Conservation (phyloP, 1,140 invertebrate species). For the Lanistes nyassanus region DNA sequence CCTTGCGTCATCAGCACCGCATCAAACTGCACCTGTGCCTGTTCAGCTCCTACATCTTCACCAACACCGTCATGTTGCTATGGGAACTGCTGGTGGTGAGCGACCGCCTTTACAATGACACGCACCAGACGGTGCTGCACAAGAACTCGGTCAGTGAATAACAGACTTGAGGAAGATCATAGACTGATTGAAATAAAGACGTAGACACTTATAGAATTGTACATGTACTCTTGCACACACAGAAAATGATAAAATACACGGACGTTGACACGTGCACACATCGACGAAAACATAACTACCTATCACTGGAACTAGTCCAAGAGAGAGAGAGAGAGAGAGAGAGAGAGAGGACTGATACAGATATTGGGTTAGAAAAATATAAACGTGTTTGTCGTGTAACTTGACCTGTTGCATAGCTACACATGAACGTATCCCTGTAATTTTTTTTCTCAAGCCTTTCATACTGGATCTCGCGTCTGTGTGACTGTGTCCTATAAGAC, state of each 20-base stretch:
- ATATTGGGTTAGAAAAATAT: too few species aligned
- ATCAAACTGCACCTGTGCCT: constrained; percentile 72
- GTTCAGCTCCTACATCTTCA: constrained; percentile 69
- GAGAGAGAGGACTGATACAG: neutral
- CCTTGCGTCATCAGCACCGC: constrained; percentile 45
- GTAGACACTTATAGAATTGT: neutral
- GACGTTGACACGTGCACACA: neutral
- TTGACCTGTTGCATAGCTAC: too few species aligned
- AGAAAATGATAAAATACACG: neutral
- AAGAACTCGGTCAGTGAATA: constrained; percentile 48
- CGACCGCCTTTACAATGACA: constrained; percentile 45
- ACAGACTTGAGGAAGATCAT: neutral
- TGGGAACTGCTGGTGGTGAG: constrained; percentile 66
- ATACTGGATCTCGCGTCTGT: too few species aligned
- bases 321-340: constrained; percentile 6
- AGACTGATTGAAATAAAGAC: neutral
- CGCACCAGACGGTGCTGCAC: constrained; percentile 32
- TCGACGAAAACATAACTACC: neutral
- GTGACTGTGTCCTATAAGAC: too few species aligned
- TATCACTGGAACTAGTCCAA: neutral
- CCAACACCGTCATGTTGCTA: constrained; percentile 65
- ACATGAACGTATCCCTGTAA: too few species aligned
- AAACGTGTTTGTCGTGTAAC: too few species aligned
- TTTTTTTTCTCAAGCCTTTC: too few species aligned
- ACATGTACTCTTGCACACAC: neutral